A percentile compares a stretch with the other conserved stretches of the same genome.
Evolutionary conservation across 2,888 invertebrate genomes (phyloP).

Genomic region (Ormyrus labotus): DNA sequence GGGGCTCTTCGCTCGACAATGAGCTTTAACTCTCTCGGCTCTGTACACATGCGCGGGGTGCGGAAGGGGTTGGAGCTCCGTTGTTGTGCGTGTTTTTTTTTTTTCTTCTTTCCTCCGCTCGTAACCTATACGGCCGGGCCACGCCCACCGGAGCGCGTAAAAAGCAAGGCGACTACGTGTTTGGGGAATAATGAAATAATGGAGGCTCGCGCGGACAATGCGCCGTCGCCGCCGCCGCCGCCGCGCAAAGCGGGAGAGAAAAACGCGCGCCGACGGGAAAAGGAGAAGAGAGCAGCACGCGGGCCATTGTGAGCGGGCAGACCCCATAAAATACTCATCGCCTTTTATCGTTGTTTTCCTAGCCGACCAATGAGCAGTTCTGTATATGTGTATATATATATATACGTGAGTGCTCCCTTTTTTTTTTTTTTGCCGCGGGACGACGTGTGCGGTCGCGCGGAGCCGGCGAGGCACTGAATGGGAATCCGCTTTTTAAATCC

Average conservation of each 20-base stretch:
- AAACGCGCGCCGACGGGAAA: background rate
- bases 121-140: slow-evolving; percentile 47
- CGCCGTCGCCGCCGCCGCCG: slow-evolving; percentile 33
- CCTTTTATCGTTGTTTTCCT: slow-evolving; percentile 74
- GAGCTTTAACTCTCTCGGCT: background rate
- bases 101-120: slow-evolving; percentile 29
- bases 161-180: slow-evolving; percentile 68
- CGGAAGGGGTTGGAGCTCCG: slow-evolving; percentile 39
- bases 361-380: slow-evolving; percentile 68
- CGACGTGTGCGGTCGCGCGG: slow-evolving; percentile 58
- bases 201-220: slow-evolving; percentile 67
- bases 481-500: slow-evolving; percentile 62
- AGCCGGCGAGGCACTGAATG: slow-evolving; percentile 72
- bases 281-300: slow-evolving; percentile 33
- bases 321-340: slow-evolving; percentile 75
- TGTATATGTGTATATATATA: no score
- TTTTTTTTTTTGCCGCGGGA: slow-evolving; percentile 17
- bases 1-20: background rate
- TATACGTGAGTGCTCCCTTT: background rate
- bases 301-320: slow-evolving; percentile 65
- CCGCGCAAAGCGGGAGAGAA: background rate
- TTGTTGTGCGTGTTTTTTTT: slow-evolving; percentile 52
- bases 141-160: slow-evolving; percentile 67
- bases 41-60: background rate
- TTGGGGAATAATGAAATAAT: slow-evolving; percentile 74